Evolutionary conservation across 2,113 vertebrate genomes (phyloP), one percentile per base, ranked within the genome.

Genomic region (Microtus ochrogaster): DNA sequence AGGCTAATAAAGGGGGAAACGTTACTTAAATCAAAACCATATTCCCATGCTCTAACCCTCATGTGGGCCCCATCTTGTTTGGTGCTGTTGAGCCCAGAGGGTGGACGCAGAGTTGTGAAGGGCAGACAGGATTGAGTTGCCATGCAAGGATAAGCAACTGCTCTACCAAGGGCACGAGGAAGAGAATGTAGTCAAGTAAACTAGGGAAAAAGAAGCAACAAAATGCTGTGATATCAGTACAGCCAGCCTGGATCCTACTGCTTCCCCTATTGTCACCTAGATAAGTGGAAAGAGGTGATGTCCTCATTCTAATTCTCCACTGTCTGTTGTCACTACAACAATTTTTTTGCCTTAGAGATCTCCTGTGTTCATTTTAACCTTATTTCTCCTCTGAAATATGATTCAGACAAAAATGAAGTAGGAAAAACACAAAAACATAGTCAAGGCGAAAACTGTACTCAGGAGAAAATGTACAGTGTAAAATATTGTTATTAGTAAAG

Each of bases 401-500:
- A 39, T 63, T 76, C 49, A 74, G 10, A 76, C 1, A 28, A 92
- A 95, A 93, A 76, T 78, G 89, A 74, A 93, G 2, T 66, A 91
- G 52, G 81, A 49, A 13, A 58, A 85, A 52, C 41, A 55, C 4
- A 47, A 92, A 94, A 82, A 22, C 3, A 26, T 17, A 28, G 78
- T 22, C 21, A 73, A 86, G 5, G 21, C 47, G 2, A 82, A 85
- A 95, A 36, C 17, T 76, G 39, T 44, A 61, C 52, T 68, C 36
- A 74, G 39, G 81, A 66, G 30, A 73, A 68, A 79, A 94, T 58
- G 10, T 39, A 21, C 68, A 65, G 55, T 63, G 70, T 41, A 44
- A 70, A 94, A 85, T 89, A 10, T 7, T 90, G 49, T 82, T 66
- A n/a, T 72, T 86, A 61, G 52, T 81, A 65, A 93, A 58, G 47